Evolutionary conservation across 2,888 invertebrate species (phyloP), one percentile per base, ranked within the genome.

Genomic region (Metacarcinus magister): DNA sequence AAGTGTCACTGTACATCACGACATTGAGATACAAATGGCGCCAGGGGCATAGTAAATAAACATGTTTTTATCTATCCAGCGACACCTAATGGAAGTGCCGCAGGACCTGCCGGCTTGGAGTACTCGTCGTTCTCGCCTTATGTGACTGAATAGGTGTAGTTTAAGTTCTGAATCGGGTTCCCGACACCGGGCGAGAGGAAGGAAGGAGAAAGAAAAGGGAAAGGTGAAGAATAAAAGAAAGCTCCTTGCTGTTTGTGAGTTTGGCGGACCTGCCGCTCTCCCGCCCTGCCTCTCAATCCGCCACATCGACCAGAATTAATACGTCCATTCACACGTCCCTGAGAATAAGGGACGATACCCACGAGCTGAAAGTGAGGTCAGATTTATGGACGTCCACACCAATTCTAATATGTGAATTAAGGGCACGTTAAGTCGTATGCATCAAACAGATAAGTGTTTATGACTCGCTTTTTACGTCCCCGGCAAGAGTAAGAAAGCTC

Each of bases 281-380:
- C 32, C 32, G 82, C 32, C 82, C 82, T 82, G 82, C 32, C 82
- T 82, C 82, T 82, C 82, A 82, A 82, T 82, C 82, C 32, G 82
- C 82, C 82, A 82, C 82, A 82, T 82, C 82, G 82, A 82, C 82
- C 13, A 82, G 82, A 82, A 82, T 82, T 82, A 82, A 82, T 82
- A 32, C 82, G 82, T 82, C 82, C 32, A 82, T 82, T 82, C 82
- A 82, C 82, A 82, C 82, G 82, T 82, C 82, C 32, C 82, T 10
- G 82, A 32, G 82, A 82, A 82, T 82, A 82, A 82, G 82, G 82
- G 82, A 32, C 82, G 32, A 28, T 82, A 32, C 82, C 82, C 82
- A 13, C 82, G 32, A 32, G 23, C 32, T 82, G 82, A 82, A 82
- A 82, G 82, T 82, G 82, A 82, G 82, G 82, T 82, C 82, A 82